phyloP scores from a whole-genome alignment of 2,888 invertebrate species.

The Amphipoea oculea region DNA sequence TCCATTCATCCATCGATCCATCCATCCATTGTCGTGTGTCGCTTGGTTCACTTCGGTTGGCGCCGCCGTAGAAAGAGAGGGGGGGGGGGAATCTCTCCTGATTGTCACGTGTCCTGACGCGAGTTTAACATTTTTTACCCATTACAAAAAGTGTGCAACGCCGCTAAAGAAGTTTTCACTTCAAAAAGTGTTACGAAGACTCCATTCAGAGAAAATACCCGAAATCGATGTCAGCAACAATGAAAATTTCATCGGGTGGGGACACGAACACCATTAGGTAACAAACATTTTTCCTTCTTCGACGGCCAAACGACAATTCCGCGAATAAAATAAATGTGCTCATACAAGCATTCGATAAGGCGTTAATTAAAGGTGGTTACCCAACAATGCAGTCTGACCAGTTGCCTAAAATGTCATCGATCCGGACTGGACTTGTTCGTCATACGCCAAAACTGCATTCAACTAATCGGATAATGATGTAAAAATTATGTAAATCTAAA shows the following conservation, averaged over 20 bases:
- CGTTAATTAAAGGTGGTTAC: conserved; percentile 56
- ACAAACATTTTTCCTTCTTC: conserved; percentile 17
- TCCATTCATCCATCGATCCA: too few relatives aligned
- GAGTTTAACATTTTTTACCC: too few relatives aligned
- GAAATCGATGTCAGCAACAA: neutral
- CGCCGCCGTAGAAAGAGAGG: too few relatives aligned
- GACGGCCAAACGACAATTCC: conserved; percentile 23
- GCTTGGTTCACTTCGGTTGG: too few relatives aligned
- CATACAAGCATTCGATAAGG: conserved; percentile 27
- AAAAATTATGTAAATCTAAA: conserved; percentile 29
- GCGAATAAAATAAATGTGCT: conserved; percentile 42
- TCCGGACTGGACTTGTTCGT: conserved; percentile 42
- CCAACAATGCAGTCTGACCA: conserved; percentile 66
- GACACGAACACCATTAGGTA: neutral
- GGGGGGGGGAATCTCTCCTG: too few relatives aligned
- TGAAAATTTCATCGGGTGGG: neutral
- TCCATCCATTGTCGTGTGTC: too few relatives aligned
- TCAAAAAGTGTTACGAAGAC: neutral
- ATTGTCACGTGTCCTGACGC: too few relatives aligned
- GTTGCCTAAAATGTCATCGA: conserved; percentile 65
- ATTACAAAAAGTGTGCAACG: too few relatives aligned
- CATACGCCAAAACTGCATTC: conserved; percentile 29
- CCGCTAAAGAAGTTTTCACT: too few relatives aligned
- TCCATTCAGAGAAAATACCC: neutral
- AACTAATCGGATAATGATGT: conserved; percentile 30